These are phyloP conservation scores for Danaus plexippus DNA, from an alignment of 1,140 invertebrate species.

Conservation along the genomic window DNA sequence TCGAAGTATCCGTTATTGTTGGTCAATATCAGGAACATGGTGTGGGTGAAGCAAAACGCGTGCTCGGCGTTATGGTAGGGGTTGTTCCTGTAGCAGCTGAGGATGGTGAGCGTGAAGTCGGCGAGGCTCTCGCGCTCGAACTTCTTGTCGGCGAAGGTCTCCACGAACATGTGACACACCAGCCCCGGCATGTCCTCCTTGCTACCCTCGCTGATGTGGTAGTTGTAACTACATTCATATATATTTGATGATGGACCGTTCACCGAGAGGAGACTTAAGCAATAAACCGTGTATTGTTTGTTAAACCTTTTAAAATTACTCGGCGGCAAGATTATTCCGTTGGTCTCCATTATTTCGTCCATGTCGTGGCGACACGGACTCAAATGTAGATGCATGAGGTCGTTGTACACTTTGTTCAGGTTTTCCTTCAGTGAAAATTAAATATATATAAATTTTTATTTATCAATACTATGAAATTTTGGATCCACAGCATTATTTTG, in stretches of 20 bases:
- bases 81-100: slow-evolving; percentile 67
- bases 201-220: slow-evolving; percentile 66
- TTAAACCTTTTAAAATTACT: slow-evolving; percentile 48
- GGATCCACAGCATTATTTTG: background rate
- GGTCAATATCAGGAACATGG: slow-evolving; percentile 71
- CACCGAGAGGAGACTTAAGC: background rate
- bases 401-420: slow-evolving; percentile 43
- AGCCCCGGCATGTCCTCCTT: slow-evolving; percentile 64
- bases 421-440: slow-evolving; percentile 32
- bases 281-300: background rate
- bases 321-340: slow-evolving; percentile 43
- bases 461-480: background rate
- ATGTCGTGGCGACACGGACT: slow-evolving; percentile 54
- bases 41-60: slow-evolving; percentile 73
- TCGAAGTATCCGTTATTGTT: slow-evolving; percentile 66
- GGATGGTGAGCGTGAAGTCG: slow-evolving; percentile 66
- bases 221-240: slow-evolving; percentile 57
- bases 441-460: slow-evolving; percentile 5
- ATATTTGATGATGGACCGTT: no score
- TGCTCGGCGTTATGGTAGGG: slow-evolving; percentile 75
- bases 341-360: slow-evolving; percentile 51
- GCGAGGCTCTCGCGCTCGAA: slow-evolving; percentile 41
- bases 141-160: slow-evolving; percentile 50
- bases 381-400: slow-evolving; percentile 46
- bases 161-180: slow-evolving; percentile 65